Evolutionary conservation across 2,888 invertebrate species (phyloP).

Genomic region (Tetranychus piercei): DNA sequence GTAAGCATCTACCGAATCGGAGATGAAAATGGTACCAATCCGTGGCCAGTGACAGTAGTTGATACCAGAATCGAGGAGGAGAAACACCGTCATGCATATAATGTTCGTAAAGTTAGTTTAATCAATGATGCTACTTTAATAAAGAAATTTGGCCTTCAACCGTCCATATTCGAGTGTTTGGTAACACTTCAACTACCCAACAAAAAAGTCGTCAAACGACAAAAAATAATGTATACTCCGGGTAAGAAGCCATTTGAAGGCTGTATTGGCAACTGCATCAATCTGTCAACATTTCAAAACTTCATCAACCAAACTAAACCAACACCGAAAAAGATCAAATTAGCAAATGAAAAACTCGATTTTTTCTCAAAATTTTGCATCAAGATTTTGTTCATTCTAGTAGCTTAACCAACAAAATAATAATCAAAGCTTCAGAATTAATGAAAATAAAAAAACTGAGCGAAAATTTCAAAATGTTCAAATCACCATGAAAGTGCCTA

Average conservation of each 20-base stretch:
- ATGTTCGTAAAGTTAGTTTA: constrained; percentile 7
- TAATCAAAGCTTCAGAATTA: no score
- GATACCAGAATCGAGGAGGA: background rate
- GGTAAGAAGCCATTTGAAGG: background rate
- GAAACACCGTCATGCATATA: background rate
- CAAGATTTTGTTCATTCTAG: no score
- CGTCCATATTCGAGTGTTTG: constrained; percentile 12
- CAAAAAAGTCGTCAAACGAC: background rate
- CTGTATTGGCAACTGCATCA: no score
- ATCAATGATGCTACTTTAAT: constrained; percentile 2
- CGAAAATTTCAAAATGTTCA: no score
- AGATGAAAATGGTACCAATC: constrained; percentile 8
- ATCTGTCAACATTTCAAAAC: background rate
- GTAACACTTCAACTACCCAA: constrained; percentile 9
- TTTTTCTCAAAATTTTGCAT: no score
- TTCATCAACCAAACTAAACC: background rate
- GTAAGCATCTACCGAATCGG: constrained; percentile 25
- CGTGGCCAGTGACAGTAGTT: background rate
- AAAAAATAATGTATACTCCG: constrained; percentile 1
- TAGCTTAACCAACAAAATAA: no score
- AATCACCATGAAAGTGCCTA: no score
- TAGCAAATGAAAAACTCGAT: no score
- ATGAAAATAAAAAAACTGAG: no score
- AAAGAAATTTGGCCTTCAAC: constrained; percentile 2
- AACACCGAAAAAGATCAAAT: no score